A percentile compares a stretch with the other conserved stretches of the same genome.
phyloP scores from a whole-genome alignment of 2,113 vertebrate genomes.

The Microcebus murinus region DNA sequence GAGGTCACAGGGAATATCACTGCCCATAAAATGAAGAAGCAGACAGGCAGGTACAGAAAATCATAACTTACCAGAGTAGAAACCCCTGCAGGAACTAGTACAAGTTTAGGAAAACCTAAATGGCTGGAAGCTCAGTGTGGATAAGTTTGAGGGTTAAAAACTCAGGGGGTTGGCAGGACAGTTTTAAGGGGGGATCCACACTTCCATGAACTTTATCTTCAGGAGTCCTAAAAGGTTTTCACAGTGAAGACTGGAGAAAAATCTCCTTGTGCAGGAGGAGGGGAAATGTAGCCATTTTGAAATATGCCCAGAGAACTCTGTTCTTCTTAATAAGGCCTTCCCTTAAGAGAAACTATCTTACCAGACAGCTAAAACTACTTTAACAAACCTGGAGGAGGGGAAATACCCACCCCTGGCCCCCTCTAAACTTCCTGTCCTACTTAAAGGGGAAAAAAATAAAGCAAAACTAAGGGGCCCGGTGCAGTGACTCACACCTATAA shows the following conservation, averaged over 20 bases:
- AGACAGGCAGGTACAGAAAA: background rate
- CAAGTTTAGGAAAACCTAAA: background rate
- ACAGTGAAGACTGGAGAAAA: background rate
- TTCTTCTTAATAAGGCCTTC: background rate
- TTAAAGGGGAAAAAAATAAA: background rate
- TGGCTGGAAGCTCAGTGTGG: background rate
- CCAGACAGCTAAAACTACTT: background rate
- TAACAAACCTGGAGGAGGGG: background rate
- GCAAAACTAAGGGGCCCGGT: background rate
- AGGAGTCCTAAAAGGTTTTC: background rate
- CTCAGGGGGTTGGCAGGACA: background rate
- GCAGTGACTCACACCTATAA: too few relatives aligned
- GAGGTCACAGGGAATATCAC: background rate
- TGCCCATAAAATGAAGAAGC: background rate
- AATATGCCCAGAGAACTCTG: background rate
- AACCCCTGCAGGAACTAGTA: background rate
- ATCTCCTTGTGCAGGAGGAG: background rate
- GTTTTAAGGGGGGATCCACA: background rate
- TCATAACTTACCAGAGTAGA: background rate
- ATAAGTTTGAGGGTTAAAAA: background rate
- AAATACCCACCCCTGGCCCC: background rate
- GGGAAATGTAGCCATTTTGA: background rate
- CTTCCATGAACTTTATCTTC: background rate
- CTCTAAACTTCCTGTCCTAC: background rate
- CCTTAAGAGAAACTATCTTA: background rate